A percentile compares a stretch with the other conserved stretches of the same genome.
phyloP scores from a whole-genome alignment of 2,113 vertebrate genomes.

The Fulica atra region DNA sequence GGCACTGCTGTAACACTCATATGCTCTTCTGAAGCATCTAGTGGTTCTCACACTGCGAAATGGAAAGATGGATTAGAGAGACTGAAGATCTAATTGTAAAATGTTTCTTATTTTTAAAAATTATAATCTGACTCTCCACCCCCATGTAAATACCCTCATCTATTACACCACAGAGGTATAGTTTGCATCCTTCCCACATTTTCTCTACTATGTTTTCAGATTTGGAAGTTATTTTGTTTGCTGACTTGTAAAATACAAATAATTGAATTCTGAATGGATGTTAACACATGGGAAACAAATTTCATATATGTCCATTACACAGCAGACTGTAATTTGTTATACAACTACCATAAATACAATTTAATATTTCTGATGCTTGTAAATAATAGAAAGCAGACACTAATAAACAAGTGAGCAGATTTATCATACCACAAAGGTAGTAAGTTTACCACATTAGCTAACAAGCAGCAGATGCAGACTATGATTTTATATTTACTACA shows the following conservation, averaged over 20 bases:
- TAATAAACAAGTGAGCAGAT: not conserved
- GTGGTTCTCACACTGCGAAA: not conserved
- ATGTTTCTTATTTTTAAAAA: not conserved
- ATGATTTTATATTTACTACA: not conserved
- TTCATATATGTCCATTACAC: not conserved
- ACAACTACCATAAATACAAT: not conserved
- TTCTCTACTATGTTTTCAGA: not conserved
- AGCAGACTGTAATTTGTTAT: conserved; percentile 31
- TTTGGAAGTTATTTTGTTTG: conserved; percentile 3
- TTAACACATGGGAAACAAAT: not conserved
- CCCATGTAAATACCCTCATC: not conserved
- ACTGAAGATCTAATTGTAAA: not conserved
- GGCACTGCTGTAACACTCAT: not conserved
- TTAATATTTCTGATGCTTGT: conserved; percentile 22
- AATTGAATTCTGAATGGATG: conserved; percentile 21
- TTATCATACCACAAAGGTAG: not conserved
- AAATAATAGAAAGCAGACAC: conserved; percentile 30
- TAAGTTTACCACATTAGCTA: not conserved
- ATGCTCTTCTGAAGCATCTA: not conserved
- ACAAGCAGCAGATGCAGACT: not conserved
- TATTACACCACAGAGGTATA: not conserved
- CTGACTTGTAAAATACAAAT: conserved; percentile 30
- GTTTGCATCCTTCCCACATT: not conserved
- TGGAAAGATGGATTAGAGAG: not conserved
- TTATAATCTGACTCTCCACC: not conserved